phyloP scores from a whole-genome alignment of 1,140 invertebrate species.

The Plectrocnemia conspersa region DNA sequence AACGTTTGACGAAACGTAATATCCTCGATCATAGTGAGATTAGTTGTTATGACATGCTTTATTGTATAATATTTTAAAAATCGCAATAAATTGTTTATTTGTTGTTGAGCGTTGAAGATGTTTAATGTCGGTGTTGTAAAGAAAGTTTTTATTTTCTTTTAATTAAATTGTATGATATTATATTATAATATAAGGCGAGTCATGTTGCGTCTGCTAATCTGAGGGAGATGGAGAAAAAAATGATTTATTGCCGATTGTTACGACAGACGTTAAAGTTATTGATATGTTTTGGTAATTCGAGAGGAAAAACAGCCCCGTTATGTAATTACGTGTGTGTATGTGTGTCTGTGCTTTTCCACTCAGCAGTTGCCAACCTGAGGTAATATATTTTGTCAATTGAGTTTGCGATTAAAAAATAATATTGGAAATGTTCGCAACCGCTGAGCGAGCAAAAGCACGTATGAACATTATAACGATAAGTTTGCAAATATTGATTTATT shows the following conservation, averaged over 20 bases:
- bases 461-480: no score
- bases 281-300: neutral
- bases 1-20: neutral
- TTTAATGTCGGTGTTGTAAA: conserved; percentile 16
- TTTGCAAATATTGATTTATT: no score
- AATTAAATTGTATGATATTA: neutral
- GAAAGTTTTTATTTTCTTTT: neutral
- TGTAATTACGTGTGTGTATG: no score
- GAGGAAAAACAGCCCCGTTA: neutral
- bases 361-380: no score
- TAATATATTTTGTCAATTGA: no score
- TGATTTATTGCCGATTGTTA: neutral
- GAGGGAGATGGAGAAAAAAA: neutral
- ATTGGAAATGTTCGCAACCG: no score
- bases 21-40: conserved; percentile 13
- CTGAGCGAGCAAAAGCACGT: no score
- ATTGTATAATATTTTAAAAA: conserved; percentile 9
- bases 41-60: conserved; percentile 10
- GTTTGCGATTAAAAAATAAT: no score
- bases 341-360: no score
- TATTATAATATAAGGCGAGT: neutral
- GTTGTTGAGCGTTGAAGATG: conserved; percentile 12
- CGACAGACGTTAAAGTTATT: conserved; percentile 8
- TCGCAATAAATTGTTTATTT: conserved; percentile 13
- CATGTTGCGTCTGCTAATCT: neutral